phyloP scores from a whole-genome alignment of 1,140 invertebrate genomes.

The Drosophila paulistorum region DNA sequence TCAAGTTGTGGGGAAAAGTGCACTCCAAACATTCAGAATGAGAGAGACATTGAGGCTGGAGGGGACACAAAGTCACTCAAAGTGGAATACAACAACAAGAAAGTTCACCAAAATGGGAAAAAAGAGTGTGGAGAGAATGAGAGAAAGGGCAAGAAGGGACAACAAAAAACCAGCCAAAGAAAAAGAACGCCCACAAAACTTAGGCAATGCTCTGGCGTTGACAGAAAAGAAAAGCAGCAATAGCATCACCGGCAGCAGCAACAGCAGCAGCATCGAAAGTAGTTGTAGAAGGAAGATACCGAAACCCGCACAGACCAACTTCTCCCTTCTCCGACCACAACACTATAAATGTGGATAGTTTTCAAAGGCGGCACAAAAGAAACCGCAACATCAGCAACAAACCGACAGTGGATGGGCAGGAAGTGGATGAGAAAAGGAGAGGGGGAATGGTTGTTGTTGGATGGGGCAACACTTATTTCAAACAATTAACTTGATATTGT shows the following conservation, averaged over 20 bases:
- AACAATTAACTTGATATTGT: slow-evolving; percentile 82
- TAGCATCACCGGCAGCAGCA: slow-evolving; percentile 23
- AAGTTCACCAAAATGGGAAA: slow-evolving; percentile 20
- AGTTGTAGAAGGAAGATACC: slow-evolving; percentile 7
- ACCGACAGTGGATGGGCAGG: slow-evolving; percentile 3
- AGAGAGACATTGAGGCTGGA: slow-evolving; percentile 25
- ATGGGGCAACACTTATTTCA: slow-evolving; percentile 74
- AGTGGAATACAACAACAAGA: slow-evolving; percentile 62
- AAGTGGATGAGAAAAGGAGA: slow-evolving; percentile 6
- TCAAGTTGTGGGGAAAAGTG: slow-evolving; percentile 76
- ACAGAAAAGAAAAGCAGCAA: slow-evolving; percentile 45
- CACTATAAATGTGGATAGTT: slow-evolving; percentile 79
- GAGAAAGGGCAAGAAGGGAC: slow-evolving; percentile 1
- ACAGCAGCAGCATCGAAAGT: slow-evolving; percentile 38
- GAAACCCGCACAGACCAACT: neutral
- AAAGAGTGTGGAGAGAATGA: slow-evolving; percentile 5
- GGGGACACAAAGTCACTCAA: slow-evolving; percentile 61
- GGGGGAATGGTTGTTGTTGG: neutral
- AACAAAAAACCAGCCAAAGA: slow-evolving; percentile 11
- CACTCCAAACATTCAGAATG: slow-evolving; percentile 67
- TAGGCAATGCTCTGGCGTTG: slow-evolving; percentile 61
- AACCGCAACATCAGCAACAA: slow-evolving; percentile 77
- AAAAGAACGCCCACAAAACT: slow-evolving; percentile 29
- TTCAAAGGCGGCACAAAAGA: slow-evolving; percentile 71
- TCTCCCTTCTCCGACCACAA: slow-evolving; percentile 50